Evolutionary conservation across 2,888 invertebrate species (phyloP), one percentile per base, ranked within the genome.

Genomic region (Mylabris sibirica): DNA sequence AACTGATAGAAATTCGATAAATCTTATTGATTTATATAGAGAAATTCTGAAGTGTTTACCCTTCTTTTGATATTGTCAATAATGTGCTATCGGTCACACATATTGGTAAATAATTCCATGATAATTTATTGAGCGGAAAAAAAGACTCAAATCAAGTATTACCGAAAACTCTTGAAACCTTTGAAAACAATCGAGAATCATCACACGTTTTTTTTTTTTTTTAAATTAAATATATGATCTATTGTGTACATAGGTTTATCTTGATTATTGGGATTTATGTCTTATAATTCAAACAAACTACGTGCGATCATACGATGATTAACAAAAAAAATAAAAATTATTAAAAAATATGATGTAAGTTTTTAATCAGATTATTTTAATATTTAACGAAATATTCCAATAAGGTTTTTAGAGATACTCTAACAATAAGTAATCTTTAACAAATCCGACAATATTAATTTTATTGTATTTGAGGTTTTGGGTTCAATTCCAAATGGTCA

Each of bases 381-480:
- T 1, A 11, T 26, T 11, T 22, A 17, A 22, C 8, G 1, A 22
- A 57, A 57, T 57, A 3, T 57, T 57, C 20, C 9, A 57, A 5
- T 26, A 26, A 3, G 5, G 26, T 26, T 26, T 26, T 26, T 5
- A 26, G 26, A 2, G 68, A 22, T 49, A n/a, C n/a, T n/a, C n/a
- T n/a, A n/a, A n/a, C n/a, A n/a, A n/a, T n/a, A n/a, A n/a, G n/a
- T n/a, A n/a, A n/a, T 84, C 88, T 88, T 76, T n/a, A 71, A 60
- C 17, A 72, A 71, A 68, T 62, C 68, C 14, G 76, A 76, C 73
- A 89, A 89, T 89, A 82, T 77, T 73, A 75, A 74, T 71, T 65
- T 41, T n/a, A n/a, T n/a, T n/a, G n/a, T n/a, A n/a, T n/a, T n/a
- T n/a, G n/a, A n/a, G n/a, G n/a, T n/a, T n/a, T n/a, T n/a, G n/a